These are phyloP conservation scores for Hydrozoanthus gracilis DNA, from an alignment of 92 coral and sea anemone species.

Conservation along the genomic window DNA sequence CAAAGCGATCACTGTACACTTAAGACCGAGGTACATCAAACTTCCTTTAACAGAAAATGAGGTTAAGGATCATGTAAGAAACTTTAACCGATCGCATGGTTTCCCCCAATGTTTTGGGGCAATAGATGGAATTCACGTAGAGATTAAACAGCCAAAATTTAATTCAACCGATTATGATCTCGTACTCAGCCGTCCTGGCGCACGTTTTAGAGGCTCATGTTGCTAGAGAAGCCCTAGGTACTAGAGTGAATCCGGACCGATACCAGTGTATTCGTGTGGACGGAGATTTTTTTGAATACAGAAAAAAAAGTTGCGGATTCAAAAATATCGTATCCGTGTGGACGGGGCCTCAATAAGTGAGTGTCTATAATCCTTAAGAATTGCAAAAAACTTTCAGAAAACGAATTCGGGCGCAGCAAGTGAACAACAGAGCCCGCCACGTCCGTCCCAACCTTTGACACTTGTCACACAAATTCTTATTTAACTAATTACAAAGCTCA, in stretches of 20 bases:
- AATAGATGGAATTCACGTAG: slow-evolving; percentile 42
- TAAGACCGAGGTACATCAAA: slow-evolving; percentile 50
- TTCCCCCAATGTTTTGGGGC: slow-evolving; percentile 52
- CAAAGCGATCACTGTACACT: slow-evolving; percentile 42
- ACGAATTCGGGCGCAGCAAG: too few species aligned
- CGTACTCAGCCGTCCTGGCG: not conserved
- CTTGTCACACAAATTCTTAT: too few species aligned
- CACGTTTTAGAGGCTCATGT: not conserved
- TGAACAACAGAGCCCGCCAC: too few species aligned
- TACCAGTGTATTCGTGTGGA: too few species aligned
- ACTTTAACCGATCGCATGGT: slow-evolving; percentile 33
- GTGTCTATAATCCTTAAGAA: too few species aligned
- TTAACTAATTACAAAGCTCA: too few species aligned
- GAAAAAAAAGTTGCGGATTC: too few species aligned
- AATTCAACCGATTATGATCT: not conserved
- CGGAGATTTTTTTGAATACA: too few species aligned
- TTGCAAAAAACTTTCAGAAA: too few species aligned
- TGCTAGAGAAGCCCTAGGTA: not conserved
- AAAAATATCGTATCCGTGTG: too few species aligned
- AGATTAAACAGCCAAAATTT: slow-evolving; percentile 1
- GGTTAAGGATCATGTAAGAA: slow-evolving; percentile 42
- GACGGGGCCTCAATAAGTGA: too few species aligned
- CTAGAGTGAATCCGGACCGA: not conserved
- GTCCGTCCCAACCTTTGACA: too few species aligned
- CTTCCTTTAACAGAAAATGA: slow-evolving; percentile 40